Evolutionary conservation across 2,113 vertebrate species (phyloP).

Genomic region (Python bivittatus): DNA sequence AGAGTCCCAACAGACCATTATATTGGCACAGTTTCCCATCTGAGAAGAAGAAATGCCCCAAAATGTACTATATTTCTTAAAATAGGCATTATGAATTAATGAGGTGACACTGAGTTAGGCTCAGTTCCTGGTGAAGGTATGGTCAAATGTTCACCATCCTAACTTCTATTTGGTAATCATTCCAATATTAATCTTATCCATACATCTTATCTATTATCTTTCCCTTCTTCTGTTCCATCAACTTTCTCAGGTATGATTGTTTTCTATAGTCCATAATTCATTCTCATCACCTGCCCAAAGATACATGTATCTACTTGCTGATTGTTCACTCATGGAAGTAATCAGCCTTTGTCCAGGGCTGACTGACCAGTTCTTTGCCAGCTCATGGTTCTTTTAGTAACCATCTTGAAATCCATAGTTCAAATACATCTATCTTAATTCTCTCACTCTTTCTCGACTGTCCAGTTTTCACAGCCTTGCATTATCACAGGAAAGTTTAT

Average conservation of each 20-base stretch:
- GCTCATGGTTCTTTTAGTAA: neutral
- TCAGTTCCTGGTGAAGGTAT: neutral
- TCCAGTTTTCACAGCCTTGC: neutral
- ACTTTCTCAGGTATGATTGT: neutral
- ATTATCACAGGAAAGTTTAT: neutral
- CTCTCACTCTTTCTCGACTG: neutral
- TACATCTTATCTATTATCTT: neutral
- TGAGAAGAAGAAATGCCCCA: no score
- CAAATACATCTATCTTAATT: neutral
- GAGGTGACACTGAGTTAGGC: neutral
- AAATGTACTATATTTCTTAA: neutral
- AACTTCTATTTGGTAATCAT: neutral
- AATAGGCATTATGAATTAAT: neutral
- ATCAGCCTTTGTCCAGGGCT: neutral
- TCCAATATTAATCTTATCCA: neutral
- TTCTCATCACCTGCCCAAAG: neutral
- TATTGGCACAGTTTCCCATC: neutral
- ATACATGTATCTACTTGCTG: neutral
- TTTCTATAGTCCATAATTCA: neutral
- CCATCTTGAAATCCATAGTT: neutral
- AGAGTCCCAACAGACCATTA: neutral
- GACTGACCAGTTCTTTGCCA: neutral
- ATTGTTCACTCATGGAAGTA: neutral
- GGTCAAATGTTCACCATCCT: neutral
- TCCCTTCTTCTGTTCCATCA: neutral